These are phyloP conservation scores for Aspidiotus destructor DNA, from an alignment of 2,888 invertebrate species.

Conservation along the genomic window DNA sequence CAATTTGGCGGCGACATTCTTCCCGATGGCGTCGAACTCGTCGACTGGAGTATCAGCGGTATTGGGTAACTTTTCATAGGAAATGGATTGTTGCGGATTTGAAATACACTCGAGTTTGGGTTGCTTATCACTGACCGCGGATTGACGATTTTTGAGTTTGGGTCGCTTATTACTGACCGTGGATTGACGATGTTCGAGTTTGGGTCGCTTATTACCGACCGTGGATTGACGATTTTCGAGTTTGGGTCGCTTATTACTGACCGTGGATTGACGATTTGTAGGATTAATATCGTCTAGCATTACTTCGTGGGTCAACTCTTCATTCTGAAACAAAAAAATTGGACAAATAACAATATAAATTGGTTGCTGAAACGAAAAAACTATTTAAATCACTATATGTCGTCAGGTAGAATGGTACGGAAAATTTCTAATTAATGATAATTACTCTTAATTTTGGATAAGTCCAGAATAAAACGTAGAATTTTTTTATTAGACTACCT, in stretches of 20 bases:
- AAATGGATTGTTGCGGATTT: background rate
- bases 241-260: background rate
- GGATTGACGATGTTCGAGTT: background rate
- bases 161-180: background rate
- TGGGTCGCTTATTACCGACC: background rate
- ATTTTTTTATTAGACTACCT: no score
- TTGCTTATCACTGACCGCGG: background rate
- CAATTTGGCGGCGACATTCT: constrained; percentile 1
- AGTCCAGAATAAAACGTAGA: no score
- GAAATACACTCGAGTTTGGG: background rate
- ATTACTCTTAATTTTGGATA: no score
- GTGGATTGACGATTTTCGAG: background rate
- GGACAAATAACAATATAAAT: background rate
- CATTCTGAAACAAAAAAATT: background rate
- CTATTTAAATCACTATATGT: background rate
- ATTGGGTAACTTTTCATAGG: background rate
- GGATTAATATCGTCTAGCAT: background rate
- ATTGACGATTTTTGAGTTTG: background rate
- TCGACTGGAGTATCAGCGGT: background rate
- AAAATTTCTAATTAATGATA: background rate
- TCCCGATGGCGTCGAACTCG: constrained; percentile 8
- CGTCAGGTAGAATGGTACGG: background rate
- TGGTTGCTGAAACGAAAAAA: background rate
- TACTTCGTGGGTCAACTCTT: background rate
- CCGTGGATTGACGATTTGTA: background rate